Evolutionary conservation across 2,888 invertebrate species (phyloP), one percentile per base, ranked within the genome.

Genomic region (Limnephilus lunatus): DNA sequence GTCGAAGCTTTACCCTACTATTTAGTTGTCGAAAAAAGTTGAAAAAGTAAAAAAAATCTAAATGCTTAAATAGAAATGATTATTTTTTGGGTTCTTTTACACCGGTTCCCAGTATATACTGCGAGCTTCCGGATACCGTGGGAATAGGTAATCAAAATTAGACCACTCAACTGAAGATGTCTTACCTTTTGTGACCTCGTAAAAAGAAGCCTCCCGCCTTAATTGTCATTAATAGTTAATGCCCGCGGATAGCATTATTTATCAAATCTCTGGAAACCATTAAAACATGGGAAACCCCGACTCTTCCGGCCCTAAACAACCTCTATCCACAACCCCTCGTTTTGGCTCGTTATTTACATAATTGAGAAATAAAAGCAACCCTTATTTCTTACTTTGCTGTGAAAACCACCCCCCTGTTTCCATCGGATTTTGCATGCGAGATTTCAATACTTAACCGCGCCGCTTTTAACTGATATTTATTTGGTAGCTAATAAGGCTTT

Each of bases 321-420:
- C 68, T 9, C 68, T 25, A 25, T 25, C 68, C 68, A n/a, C 68
- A 68, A 68, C 68, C 68, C 53, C 68, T 68, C 68, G 68, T 25
- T 68, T 68, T 68, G n/a, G 68, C 68, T 68, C 68, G 68, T n/a
- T 68, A 68, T 68, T 68, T 68, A 68, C 68, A 68, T 68, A 68
- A 68, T 68, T 68, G 68, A n/a, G 68, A 68, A 68, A 68, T 68
- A 68, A 68, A 68, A 68, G 68, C 68, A 68, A 68, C 68, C 68
- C 68, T 68, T 68, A 68, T n/a, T 68, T n/a, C 68, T 68, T 68
- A 68, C 68, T 68, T 68, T 68, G 68, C 68, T 68, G 53, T 68
- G 68, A 25, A 68, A 68, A 68, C 68, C 68, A 68, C 1, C 25
- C 53, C 53, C 68, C n/a, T 68, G 68, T n/a, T 25, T 68, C 68